Base-by-base conservation (phyloP, 2,113 vertebrate species). In the Vidua macroura region DNA sequence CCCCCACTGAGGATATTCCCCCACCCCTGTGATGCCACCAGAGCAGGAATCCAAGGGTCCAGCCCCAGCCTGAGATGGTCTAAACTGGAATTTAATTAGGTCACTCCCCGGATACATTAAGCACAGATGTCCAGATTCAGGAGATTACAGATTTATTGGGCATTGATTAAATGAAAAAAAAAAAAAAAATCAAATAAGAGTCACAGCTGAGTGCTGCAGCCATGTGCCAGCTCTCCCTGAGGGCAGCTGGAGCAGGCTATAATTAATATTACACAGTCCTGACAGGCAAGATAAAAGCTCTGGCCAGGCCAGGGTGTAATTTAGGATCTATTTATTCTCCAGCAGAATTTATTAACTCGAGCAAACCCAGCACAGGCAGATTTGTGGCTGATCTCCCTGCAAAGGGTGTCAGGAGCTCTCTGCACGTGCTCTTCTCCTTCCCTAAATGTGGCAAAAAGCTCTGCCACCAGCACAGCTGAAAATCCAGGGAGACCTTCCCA, bases 281-380 rank as follows among this genome's bases (percentile, higher is more conserved):
- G 94, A 94, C 81, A 89, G 51, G 70, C 56, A 92, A 97, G 88
- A 96, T 37, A 70, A 88, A 96, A 96, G 92, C 41, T 89, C 90
- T 94, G 56, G 78, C 82, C 44, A 58, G 93, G 82, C 93, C 87
- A 66, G 90, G 93, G 86, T 93, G 94, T 90, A 94, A 94, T 96
- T 95, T 93, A 90, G 75, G 87, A 93, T 90, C 96, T 97, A 95
- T 94, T 96, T 95, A 87, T 92, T 87, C 91, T 48, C 80, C 60
- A 48, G 56, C 7, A 59, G 90, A 88, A 96, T 94, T 96, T 95
- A 97, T 97, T 85, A 93, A 90, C 60, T 81, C 15, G 41, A 88
- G 83, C 73, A 92, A 94, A 85, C 7, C 33, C 22, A 51, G 70
- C 18, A 0, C 21, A 12, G 94, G 76, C 69, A 94, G 89, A 78